A percentile compares a stretch with the other conserved stretches of the same genome.
These are phyloP conservation scores for Sminthurinus aureus DNA, from an alignment of 2,888 invertebrate genomes.

Conservation along the genomic window DNA sequence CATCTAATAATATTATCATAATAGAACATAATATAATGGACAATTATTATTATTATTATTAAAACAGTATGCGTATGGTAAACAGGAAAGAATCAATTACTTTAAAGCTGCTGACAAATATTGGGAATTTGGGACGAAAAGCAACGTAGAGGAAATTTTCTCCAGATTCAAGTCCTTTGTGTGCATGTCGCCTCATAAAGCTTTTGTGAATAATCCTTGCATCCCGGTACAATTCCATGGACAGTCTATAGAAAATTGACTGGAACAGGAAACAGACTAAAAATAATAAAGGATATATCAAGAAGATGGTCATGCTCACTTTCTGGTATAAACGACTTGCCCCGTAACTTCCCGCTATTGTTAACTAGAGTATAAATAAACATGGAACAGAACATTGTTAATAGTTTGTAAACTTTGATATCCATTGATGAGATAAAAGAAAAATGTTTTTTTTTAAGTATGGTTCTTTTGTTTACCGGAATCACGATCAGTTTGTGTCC, in stretches of 20 bases:
- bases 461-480: too few species aligned
- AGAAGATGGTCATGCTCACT: background rate
- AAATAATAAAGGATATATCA: background rate
- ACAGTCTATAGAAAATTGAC: slow-evolving; percentile 10
- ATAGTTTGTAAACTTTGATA: too few species aligned
- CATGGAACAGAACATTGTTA: too few species aligned
- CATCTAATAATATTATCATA: too few species aligned
- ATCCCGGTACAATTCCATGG: background rate
- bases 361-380: too few species aligned
- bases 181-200: background rate
- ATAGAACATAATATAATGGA: too few species aligned
- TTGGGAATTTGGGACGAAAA: background rate
- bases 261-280: slow-evolving; percentile 19
- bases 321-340: slow-evolving; percentile 7
- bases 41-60: too few species aligned
- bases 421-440: too few species aligned
- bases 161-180: background rate
- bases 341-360: slow-evolving; percentile 17
- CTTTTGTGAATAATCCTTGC: slow-evolving; percentile 3
- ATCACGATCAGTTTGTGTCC: slow-evolving; percentile 24
- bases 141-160: background rate
- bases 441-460: too few species aligned
- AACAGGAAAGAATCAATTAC: too few species aligned
- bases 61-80: too few species aligned
- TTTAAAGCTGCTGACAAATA: background rate